Evolutionary conservation across 1,140 invertebrate genomes (phyloP), one percentile per base, ranked within the genome.

Genomic region (Phortica variegata): DNA sequence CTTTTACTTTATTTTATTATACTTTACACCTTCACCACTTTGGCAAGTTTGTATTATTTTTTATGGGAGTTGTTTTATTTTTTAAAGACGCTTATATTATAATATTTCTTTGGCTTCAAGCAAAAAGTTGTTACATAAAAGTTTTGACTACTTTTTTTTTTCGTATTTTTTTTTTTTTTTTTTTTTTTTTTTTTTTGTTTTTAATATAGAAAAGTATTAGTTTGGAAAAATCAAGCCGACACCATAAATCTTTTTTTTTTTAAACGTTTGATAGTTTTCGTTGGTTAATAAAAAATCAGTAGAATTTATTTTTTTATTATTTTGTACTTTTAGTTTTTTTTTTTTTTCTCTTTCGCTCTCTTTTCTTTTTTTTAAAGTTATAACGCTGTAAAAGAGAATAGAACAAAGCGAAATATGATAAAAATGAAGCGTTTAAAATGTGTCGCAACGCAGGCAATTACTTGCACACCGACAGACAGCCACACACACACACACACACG

Each of bases 351-450:
- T 34, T 10, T 34, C n/a, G n/a, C n/a, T n/a, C n/a, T n/a, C 33
- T 34, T n/a, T 34, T 34, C 40, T 44, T 54, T 66, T 63, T 56
- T 49, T 56, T 65, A 54, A 38, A 46, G 40, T 34, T 52, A 48
- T 37, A 48, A 44, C 46, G 60, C 63, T 66, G 63, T 31, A 66
- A 59, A 53, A 68, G n/a, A n/a, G n/a, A n/a, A n/a, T n/a, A n/a
- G n/a, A n/a, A n/a, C n/a, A n/a, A n/a, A n/a, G n/a, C n/a, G n/a
- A n/a, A n/a, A n/a, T n/a, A n/a, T n/a, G n/a, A n/a, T n/a, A 57
- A 68, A 48, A 65, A 40, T 59, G 60, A 32, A 66, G 43, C 60
- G 37, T 43, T 48, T 43, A 46, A 54, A 40, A 49, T 29, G 6
- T 29, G 26, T 29, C 12, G 62, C 55, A 43, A 42, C 47, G 51